A percentile compares a stretch with the other conserved stretches of the same genome.
phyloP scores from a whole-genome alignment of 2,797 vertebrate species.

The Chrosomus eos region DNA sequence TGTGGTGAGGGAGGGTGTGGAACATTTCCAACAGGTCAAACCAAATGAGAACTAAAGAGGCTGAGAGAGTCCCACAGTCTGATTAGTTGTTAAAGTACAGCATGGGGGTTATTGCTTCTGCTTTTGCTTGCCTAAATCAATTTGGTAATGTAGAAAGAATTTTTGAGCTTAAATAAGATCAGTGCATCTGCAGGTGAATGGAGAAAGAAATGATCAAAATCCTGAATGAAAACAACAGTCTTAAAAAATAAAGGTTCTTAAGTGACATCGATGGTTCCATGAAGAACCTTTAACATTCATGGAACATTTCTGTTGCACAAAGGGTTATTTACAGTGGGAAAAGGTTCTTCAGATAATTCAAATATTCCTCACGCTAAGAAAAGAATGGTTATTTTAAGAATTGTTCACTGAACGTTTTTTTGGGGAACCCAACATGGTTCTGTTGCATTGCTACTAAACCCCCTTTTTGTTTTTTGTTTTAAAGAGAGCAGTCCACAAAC shows the following conservation, averaged over 20 bases:
- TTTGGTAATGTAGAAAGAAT: background rate
- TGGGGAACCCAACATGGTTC: background rate
- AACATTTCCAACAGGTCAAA: conserved; percentile 50
- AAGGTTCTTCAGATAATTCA: background rate
- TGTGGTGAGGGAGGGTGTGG: conserved; percentile 46
- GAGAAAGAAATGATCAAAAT: background rate
- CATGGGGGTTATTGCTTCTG: background rate
- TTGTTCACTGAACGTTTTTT: background rate
- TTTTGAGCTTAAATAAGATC: background rate
- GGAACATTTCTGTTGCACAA: background rate
- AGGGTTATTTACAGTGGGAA: background rate
- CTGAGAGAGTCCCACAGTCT: background rate
- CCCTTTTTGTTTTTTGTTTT: background rate
- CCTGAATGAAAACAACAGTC: background rate
- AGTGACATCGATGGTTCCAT: background rate
- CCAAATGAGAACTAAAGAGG: conserved; percentile 25
- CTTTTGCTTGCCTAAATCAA: background rate
- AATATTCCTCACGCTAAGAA: background rate
- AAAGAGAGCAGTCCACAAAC: background rate
- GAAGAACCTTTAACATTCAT: background rate
- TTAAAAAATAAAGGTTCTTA: background rate
- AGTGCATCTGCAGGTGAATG: background rate
- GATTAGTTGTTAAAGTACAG: background rate
- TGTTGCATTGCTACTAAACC: background rate
- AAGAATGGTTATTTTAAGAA: background rate